Evolutionary conservation across 2,888 invertebrate species (phyloP), one percentile per base, ranked within the genome.

Genomic region (Lingula anatina): DNA sequence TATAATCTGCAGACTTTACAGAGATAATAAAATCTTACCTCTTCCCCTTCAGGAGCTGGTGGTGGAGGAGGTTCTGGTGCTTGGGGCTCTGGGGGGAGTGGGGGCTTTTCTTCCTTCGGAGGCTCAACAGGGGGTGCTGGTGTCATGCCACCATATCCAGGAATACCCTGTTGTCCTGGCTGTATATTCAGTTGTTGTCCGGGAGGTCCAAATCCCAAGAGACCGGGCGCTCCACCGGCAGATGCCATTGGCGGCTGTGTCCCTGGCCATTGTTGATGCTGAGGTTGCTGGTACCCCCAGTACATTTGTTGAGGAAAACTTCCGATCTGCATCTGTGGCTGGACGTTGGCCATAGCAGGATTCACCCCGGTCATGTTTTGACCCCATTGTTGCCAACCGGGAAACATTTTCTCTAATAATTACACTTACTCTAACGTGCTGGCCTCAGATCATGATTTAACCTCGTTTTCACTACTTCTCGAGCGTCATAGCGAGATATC

Each of bases 221-320:
- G 18, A n/a, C 38, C 40, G 21, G 15, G 20, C 21, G 15, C 20
- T 12, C 23, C 21, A 3, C 23, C 12, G 12, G 40, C 40, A 20
- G 36, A 9, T 12, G 9, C 15, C 35, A 20, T 24, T 24, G 23
- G 35, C 7, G 35, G 35, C 35, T 31, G 35, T 7, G 35, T 12
- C 35, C 15, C 15, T 26, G 12, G 42, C 27, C 7, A 18, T 41
- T 42, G 42, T 24, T 42, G 42, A 26, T 42, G 42, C 27, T 42
- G 42, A 26, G 25, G 42, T 26, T 42, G 42, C 25, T 42, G 27
- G 27, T 42, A 42, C 42, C 42, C 25, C 15, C 42, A 25, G 25
- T 42, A 42, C 25, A 42, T 42, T 42, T 42, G 42, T 24, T 42
- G 42, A n/a, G 25, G 42, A 24, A 26, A 42, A 12, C n/a, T n/a